Percentiles rank a stretch among this genome's conserved stretches.
phyloP scores from a whole-genome alignment of 1,140 invertebrate genomes.

The Zaprionus nigranus region DNA sequence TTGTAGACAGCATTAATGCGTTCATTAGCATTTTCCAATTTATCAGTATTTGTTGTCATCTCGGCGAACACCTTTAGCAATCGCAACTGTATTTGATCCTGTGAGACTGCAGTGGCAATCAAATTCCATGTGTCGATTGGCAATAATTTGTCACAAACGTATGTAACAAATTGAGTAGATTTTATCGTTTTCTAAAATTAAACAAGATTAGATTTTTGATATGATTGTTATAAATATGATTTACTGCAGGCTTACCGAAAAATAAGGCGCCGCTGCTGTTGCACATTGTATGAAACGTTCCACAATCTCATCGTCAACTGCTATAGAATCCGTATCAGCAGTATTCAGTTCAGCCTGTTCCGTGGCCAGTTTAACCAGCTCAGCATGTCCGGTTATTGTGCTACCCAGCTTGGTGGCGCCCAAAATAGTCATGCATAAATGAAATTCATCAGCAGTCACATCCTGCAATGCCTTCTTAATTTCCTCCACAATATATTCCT shows the following conservation, averaged over 20 bases:
- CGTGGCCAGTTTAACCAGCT: conserved; percentile 93
- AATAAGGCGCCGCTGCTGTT: conserved; percentile 93
- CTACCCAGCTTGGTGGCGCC: conserved; percentile 91
- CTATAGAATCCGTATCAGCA: conserved; percentile 91
- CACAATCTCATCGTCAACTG: conserved; percentile 90
- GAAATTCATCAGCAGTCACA: conserved; percentile 96
- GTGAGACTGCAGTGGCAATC: conserved; percentile 87
- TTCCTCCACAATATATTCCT: conserved; percentile 93
- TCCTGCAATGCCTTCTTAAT: conserved; percentile 95
- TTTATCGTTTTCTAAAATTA: conserved; percentile 92
- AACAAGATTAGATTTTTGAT: conserved; percentile 58
- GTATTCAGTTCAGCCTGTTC: conserved; percentile 91
- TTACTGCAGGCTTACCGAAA: conserved; percentile 87
- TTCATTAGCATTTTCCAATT: conserved; percentile 90
- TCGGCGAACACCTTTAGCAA: conserved; percentile 95
- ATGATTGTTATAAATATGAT: background rate
- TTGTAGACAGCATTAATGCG: conserved; percentile 92
- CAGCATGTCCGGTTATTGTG: conserved; percentile 92
- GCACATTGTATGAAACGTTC: conserved; percentile 94
- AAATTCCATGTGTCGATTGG: conserved; percentile 87
- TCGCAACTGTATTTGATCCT: conserved; percentile 91
- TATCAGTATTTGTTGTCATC: conserved; percentile 89
- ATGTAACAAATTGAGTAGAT: conserved; percentile 93
- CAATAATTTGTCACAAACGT: conserved; percentile 94
- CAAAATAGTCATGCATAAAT: conserved; percentile 94